Evolutionary conservation across 1,140 invertebrate species (phyloP), one percentile per base, ranked within the genome.

Genomic region (Euwallacea similis): DNA sequence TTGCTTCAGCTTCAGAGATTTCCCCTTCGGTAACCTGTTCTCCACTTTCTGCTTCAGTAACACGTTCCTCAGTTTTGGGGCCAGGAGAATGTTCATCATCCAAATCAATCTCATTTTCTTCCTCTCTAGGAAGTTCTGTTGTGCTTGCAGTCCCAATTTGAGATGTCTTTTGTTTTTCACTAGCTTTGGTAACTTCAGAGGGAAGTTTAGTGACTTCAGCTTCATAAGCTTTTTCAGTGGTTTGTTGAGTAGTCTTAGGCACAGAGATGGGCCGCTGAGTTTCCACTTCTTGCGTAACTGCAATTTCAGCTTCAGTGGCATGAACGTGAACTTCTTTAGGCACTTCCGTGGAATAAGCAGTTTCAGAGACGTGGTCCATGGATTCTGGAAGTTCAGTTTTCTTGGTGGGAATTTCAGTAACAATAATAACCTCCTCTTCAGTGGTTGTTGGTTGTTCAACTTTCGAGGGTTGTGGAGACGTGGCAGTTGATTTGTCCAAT

Each of bases 361-460:
- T 72, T 73, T 76, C 74, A 41, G 68, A 74, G 11, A 73, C 65
- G 13, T 73, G 65, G 58, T 76, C 67, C 66, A 71, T 68, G 21
- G 73, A 73, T 66, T 73, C 65, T 55, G 78, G 74, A 15, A 68
- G 44, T 74, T 78, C 78, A 47, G 73, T 73, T 44, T 66, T 72
- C 54, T 71, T 69, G 6, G 62, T 53, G 21, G 69, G 58, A 56
- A 56, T 73, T 59, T 75, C 73, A 42, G 75, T 76, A 47, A 77
- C 44, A 50, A 74, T 71, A 64, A 70, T 60, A 41, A 73, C 73
- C 75, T 78, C 76, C 69, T 73, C 71, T 60, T 50, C 47, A 64
- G 68, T 60, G 33, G 65, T 72, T 41, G 33, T 54, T 60, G 66
- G 50, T 62, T 74, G 59, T 43, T 70, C 78, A 16, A 54, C 55